phyloP scores from a whole-genome alignment of 2,888 invertebrate species.

The Caenorhabditis sp. region DNA sequence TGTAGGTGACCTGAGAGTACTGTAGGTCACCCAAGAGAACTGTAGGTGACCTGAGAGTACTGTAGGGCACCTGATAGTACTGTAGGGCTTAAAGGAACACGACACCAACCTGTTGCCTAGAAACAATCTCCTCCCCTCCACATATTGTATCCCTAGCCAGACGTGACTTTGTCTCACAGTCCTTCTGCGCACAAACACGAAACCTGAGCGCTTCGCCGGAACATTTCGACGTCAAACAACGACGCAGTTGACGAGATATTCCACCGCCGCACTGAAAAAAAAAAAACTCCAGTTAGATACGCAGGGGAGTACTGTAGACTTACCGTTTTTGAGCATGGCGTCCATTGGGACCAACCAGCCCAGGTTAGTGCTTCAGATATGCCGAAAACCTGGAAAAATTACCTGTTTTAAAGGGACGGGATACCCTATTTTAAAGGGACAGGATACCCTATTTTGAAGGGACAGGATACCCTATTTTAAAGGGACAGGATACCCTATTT shows the following conservation, averaged over 20 bases:
- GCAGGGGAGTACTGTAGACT: neutral
- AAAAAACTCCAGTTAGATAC: neutral
- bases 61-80: too few species aligned
- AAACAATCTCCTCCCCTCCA: conserved; percentile 51
- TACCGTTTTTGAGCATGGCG: conserved; percentile 56
- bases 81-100: too few species aligned
- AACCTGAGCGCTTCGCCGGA: conserved; percentile 52
- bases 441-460: too few species aligned
- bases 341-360: conserved; percentile 62
- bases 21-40: too few species aligned
- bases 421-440: too few species aligned
- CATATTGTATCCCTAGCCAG: conserved; percentile 49
- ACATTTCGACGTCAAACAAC: conserved; percentile 63
- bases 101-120: conserved; percentile 42
- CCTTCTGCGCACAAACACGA: conserved; percentile 54
- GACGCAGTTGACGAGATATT: conserved; percentile 60
- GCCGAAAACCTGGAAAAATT: conserved; percentile 1
- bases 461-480: too few species aligned
- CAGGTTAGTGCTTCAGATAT: conserved; percentile 19
- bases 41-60: too few species aligned
- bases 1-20: too few species aligned
- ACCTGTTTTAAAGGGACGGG: neutral
- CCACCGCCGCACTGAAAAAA: conserved; percentile 57
- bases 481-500: too few species aligned
- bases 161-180: conserved; percentile 44